Evolutionary conservation across 2,797 vertebrate species (phyloP).

Genomic region (Austrolebias charrua): DNA sequence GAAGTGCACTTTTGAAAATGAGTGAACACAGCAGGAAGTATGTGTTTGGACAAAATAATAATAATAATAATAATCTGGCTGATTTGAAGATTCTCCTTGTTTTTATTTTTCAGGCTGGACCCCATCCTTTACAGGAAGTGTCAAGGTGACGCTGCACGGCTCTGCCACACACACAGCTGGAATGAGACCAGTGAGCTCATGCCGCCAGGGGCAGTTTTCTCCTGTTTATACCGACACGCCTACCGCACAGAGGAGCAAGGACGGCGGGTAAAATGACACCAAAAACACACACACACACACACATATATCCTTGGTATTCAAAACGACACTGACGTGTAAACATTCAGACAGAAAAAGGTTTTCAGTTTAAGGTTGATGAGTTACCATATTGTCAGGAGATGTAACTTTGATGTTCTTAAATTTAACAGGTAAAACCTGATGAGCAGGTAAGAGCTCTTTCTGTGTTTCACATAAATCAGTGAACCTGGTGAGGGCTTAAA

Average conservation of each 20-base stretch:
- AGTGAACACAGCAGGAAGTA: no score
- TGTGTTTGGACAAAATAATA: neutral
- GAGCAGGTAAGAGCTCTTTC: conserved; percentile 38
- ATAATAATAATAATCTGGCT: no score
- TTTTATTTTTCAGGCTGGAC: conserved; percentile 81
- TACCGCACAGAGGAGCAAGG: conserved; percentile 96
- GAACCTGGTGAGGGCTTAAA: conserved; percentile 34
- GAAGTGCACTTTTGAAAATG: no score
- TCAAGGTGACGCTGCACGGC: conserved; percentile 92
- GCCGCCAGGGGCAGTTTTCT: conserved; percentile 93
- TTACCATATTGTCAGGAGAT: conserved; percentile 73
- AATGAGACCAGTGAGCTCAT: conserved; percentile 95
- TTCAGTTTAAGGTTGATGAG: neutral
- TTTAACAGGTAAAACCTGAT: conserved; percentile 39
- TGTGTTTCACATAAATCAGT: neutral
- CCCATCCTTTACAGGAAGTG: conserved; percentile 93
- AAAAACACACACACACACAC: neutral
- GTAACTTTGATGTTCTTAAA: conserved; percentile 67
- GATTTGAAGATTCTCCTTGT: neutral
- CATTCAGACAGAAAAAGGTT: neutral
- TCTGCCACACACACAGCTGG: conserved; percentile 95
- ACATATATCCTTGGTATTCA: neutral
- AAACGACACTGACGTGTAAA: no score
- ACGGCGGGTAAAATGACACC: conserved; percentile 79
- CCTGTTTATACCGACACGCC: conserved; percentile 94